Conservation (phyloP, 2,888 invertebrate genomes). For the Tetragnatha montana region DNA sequence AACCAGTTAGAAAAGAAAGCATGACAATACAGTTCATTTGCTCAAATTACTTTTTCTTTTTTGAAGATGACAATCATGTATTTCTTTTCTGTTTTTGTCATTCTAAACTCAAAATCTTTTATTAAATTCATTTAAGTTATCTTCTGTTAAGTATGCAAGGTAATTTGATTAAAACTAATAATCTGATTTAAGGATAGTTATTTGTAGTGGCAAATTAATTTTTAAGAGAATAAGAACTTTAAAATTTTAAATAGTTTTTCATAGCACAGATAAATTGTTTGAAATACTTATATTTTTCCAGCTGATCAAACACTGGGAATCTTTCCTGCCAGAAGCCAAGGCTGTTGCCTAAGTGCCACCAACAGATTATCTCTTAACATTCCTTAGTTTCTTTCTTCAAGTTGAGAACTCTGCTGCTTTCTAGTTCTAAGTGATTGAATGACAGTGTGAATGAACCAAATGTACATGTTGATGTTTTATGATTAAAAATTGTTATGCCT, state of each 20-base stretch:
- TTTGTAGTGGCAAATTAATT: conserved; percentile 52
- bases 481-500: too few relatives aligned
- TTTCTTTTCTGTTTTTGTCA: background rate
- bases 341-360: conserved; percentile 84
- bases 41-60: too few relatives aligned
- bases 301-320: conserved; percentile 96
- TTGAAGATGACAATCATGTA: too few relatives aligned
- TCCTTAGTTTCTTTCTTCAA: conserved; percentile 30
- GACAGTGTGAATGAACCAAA: background rate
- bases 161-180: background rate
- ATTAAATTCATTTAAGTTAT: background rate
- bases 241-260: conserved; percentile 16
- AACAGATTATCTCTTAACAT: conserved; percentile 39
- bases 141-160: too few relatives aligned
- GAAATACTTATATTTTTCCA: conserved; percentile 76
- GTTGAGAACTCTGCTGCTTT: background rate
- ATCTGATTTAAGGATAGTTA: conserved; percentile 72
- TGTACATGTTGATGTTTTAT: too few relatives aligned
- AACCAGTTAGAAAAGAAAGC: too few relatives aligned
- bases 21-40: too few relatives aligned
- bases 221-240: conserved; percentile 9
- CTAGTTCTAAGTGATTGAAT: background rate
- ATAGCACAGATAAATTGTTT: conserved; percentile 1
- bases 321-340: conserved; percentile 95
- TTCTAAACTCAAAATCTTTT: background rate